phyloP scores from a whole-genome alignment of 2,113 vertebrate species.

The Theristicus caerulescens region DNA sequence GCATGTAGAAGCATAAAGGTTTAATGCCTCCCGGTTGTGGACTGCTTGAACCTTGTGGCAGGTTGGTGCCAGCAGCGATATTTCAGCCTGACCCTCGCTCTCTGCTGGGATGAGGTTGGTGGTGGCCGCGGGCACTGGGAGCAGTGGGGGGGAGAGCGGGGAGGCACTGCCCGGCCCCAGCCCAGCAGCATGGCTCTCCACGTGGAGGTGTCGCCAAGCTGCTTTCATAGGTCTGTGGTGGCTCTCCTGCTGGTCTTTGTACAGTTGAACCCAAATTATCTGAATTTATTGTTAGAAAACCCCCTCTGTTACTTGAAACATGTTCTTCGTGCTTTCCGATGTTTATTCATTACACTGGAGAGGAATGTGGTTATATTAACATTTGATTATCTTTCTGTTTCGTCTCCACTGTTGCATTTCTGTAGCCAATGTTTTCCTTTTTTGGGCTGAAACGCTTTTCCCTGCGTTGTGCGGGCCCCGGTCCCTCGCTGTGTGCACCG shows the following conservation, averaged over 20 bases:
- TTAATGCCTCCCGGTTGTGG: not conserved
- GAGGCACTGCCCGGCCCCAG: not conserved
- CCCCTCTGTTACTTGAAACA: not conserved
- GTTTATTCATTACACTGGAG: not conserved
- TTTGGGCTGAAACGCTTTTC: slow-evolving; percentile 52
- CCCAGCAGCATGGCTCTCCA: not conserved
- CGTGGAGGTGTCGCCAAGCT: not conserved
- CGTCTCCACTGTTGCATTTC: not conserved
- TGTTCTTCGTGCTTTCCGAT: not conserved
- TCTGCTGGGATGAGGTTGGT: not conserved
- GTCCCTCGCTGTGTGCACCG: slow-evolving; percentile 10
- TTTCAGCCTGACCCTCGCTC: not conserved
- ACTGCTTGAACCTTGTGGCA: not conserved
- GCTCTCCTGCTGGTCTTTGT: not conserved
- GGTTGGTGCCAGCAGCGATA: not conserved
- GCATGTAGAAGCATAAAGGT: not conserved
- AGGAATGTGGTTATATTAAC: not conserved
- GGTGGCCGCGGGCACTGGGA: not conserved
- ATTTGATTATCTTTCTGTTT: slow-evolving; percentile 38
- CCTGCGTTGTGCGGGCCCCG: not conserved
- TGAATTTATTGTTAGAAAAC: not conserved
- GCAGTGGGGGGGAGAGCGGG: rapidly evolving
- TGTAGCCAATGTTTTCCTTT: not conserved
- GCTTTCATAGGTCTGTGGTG: not conserved
- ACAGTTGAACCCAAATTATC: not conserved